Evolutionary conservation across 2,888 invertebrate species (phyloP).

Genomic region (Podotricha telesiphe): DNA sequence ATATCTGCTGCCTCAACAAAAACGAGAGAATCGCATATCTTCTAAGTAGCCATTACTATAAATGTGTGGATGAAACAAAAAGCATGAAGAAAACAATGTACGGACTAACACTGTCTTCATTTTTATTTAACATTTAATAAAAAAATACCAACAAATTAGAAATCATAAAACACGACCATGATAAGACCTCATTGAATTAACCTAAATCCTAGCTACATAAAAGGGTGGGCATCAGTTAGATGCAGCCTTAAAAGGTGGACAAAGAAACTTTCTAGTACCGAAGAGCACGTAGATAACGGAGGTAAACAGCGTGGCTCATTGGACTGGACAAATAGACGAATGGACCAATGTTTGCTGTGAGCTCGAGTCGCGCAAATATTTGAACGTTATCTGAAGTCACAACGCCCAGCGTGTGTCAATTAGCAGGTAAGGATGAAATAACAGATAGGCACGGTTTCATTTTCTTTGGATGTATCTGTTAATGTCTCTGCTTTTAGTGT

Average conservation of each 20-base stretch:
- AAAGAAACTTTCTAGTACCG: conserved; percentile 38
- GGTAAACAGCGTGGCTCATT: conserved; percentile 64
- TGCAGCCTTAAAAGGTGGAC: conserved; percentile 44
- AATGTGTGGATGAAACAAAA: no score
- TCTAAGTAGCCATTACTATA: no score
- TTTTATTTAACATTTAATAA: no score
- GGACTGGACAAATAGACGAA: conserved; percentile 67
- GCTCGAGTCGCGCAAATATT: conserved; percentile 74
- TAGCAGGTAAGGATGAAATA: conserved; percentile 31
- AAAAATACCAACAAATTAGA: background rate
- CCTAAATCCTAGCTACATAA: conserved; percentile 24
- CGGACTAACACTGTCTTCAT: no score
- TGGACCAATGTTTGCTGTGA: conserved; percentile 65
- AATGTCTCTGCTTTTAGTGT: background rate
- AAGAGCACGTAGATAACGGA: conserved; percentile 60
- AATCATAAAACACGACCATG: background rate
- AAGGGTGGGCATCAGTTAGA: conserved; percentile 41
- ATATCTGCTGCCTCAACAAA: no score
- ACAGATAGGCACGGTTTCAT: conserved; percentile 9
- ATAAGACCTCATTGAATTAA: background rate
- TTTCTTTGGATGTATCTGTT: background rate
- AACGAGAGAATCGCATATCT: no score
- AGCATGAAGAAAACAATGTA: no score
- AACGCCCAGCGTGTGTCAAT: conserved; percentile 55
- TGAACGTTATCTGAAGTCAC: conserved; percentile 79